A percentile compares a stretch with the other conserved stretches of the same genome.
Conservation (phyloP, 2,113 vertebrate species). For the Engystomops pustulosus region DNA sequence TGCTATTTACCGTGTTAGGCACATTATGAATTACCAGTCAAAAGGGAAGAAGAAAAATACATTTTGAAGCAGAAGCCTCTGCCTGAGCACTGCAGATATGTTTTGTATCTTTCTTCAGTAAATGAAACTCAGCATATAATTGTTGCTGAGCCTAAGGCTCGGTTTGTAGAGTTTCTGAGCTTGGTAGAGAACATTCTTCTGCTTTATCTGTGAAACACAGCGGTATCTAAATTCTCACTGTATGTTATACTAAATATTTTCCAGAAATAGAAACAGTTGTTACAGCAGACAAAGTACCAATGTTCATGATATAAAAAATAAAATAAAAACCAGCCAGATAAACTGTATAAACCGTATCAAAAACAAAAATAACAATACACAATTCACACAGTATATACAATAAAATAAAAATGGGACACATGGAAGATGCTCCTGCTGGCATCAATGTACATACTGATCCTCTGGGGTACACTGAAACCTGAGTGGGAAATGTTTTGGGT, state of each 20-base stretch:
- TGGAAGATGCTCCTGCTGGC: too few species aligned
- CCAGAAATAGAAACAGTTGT: not conserved
- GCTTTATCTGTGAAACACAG: conserved; percentile 1
- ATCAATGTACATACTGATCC: too few species aligned
- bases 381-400: too few species aligned
- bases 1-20: conserved; percentile 14
- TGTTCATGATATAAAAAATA: not conserved
- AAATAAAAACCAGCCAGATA: not conserved
- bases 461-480: too few species aligned
- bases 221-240: conserved; percentile 6
- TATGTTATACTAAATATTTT: conserved; percentile 7
- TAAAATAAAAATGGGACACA: too few species aligned
- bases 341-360: too few species aligned
- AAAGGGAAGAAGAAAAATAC: conserved; percentile 3
- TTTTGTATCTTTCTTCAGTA: conserved; percentile 10
- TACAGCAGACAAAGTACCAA: not conserved
- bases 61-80: not conserved
- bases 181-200: not conserved
- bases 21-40: conserved; percentile 25
- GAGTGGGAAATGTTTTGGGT: too few species aligned
- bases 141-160: conserved; percentile 11
- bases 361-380: too few species aligned
- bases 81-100: not conserved
- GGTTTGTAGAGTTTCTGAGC: not conserved
- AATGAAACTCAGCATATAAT: conserved; percentile 28